Evolutionary conservation across 2,888 invertebrate genomes (phyloP).

Genomic region (Macrophya annulata): DNA sequence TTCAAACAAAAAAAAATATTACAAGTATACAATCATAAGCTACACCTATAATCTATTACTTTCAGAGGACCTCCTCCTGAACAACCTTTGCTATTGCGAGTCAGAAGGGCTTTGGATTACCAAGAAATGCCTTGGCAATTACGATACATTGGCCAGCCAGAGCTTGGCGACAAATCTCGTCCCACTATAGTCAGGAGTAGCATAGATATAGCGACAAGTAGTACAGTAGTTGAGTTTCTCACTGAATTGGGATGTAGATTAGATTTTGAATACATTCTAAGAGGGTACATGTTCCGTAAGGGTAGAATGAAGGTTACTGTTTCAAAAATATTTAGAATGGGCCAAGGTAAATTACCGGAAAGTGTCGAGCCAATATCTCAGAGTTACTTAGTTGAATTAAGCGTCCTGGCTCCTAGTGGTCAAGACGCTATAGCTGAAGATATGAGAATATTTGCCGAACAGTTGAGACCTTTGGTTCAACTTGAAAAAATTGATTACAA

Average conservation of each 20-base stretch:
- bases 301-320: constrained; percentile 98
- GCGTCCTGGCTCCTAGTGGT: constrained; percentile 93
- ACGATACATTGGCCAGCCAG: constrained; percentile 95
- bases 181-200: constrained; percentile 96
- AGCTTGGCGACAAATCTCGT: constrained; percentile 92
- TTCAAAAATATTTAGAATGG: constrained; percentile 95
- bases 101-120: constrained; percentile 91
- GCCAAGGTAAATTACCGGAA: constrained; percentile 86
- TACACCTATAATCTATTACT: constrained; percentile 16
- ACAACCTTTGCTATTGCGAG: constrained; percentile 87
- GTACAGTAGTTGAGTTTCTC: constrained; percentile 94
- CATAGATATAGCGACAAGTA: constrained; percentile 95
- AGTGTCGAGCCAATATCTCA: constrained; percentile 92
- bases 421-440: constrained; percentile 98
- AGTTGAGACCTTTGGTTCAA: constrained; percentile 94
- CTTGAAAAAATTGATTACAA: constrained; percentile 97
- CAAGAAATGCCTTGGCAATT: constrained; percentile 94
- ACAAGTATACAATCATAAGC: neutral
- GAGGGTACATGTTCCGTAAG: constrained; percentile 97
- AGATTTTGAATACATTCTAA: constrained; percentile 96
- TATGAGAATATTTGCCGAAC: constrained; percentile 97
- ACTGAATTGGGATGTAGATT: constrained; percentile 94
- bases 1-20: neutral
- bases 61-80: constrained; percentile 74
- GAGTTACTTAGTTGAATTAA: constrained; percentile 96